Base-by-base conservation (phyloP, 1,140 invertebrate species). In the Sitodiplosis mosellana region DNA sequence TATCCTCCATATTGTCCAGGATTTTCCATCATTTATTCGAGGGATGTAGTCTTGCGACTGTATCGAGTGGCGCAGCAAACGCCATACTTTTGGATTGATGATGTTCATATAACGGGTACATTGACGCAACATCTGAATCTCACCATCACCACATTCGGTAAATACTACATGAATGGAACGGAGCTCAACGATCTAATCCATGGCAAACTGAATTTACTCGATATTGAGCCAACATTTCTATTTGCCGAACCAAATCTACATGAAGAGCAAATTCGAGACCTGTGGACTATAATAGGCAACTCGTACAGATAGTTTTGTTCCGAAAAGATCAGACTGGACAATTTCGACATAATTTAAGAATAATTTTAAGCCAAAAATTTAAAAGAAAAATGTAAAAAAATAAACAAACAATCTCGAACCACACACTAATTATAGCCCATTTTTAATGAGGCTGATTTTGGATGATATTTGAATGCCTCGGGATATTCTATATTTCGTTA, bases 61-160 rank as follows among this genome's bases (percentile, higher is more conserved):
- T 81, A 81, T 50, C 63, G 63, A 47, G 69, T 74, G 48, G 76
- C 77, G 2, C 78, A 81, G 57, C 67, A 60, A 41, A 53, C 71
- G 11, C 64, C 67, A 5, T 86, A 79, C 60, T 87, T 89, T 67
- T 89, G 86, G 86, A 83, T 88, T 43, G 85, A 89, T 59, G 85
- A 88, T 65, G 82, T 87, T 11, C 77, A 81, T 53, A 68, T 88
- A 17, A 87, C 84, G 1, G 86, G 85, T 22, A 76, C 76, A 8
- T 58, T 86, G 47, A 74, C 77, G 2, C 60, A 72, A 52, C 70
- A 72, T 58, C 64, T 74, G 10, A 75, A 76, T 58, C 58, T 78
- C 21, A 68, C 69, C 14, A 70, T 76, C 48, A 73, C 73, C 12
- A 60, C 65, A 34, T 53, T 75, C 36, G 55, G 63, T 44, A 66